Evolutionary conservation across 2,113 vertebrate genomes (phyloP).

Genomic region (Nestor notabilis): DNA sequence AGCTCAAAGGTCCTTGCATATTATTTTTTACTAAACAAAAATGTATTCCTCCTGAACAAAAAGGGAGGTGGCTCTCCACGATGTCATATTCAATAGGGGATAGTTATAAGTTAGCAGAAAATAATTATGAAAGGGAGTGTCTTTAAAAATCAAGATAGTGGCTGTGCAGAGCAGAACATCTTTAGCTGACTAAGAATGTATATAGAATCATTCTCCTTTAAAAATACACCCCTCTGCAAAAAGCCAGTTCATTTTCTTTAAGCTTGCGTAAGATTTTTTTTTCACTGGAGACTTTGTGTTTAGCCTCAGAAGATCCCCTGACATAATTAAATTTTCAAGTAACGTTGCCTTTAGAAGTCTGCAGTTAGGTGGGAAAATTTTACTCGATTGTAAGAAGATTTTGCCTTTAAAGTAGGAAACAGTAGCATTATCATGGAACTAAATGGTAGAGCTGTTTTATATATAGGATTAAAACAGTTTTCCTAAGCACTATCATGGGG

Average conservation of each 20-base stretch:
- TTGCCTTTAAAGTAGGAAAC: neutral
- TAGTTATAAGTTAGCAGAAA: neutral
- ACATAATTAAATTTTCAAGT: neutral
- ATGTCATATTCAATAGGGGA: neutral
- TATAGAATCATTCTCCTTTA: neutral
- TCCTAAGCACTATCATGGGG: neutral
- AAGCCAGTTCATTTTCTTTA: neutral
- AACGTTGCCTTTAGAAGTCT: neutral
- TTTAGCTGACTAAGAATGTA: neutral
- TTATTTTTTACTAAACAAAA: neutral
- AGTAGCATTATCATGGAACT: neutral
- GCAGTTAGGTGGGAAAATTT: neutral
- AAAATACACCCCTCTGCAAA: neutral
- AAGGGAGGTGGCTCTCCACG: neutral
- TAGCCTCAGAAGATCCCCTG: neutral
- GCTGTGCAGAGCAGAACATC: neutral
- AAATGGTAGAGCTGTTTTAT: neutral
- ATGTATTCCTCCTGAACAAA: neutral
- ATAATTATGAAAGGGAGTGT: neutral
- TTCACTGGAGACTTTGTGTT: neutral
- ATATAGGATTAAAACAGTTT: neutral
- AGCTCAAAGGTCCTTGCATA: neutral
- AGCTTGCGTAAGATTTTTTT: neutral
- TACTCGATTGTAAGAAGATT: neutral
- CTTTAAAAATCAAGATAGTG: neutral